Conservation (phyloP, 2,113 vertebrate genomes). For the Columba janthina region DNA sequence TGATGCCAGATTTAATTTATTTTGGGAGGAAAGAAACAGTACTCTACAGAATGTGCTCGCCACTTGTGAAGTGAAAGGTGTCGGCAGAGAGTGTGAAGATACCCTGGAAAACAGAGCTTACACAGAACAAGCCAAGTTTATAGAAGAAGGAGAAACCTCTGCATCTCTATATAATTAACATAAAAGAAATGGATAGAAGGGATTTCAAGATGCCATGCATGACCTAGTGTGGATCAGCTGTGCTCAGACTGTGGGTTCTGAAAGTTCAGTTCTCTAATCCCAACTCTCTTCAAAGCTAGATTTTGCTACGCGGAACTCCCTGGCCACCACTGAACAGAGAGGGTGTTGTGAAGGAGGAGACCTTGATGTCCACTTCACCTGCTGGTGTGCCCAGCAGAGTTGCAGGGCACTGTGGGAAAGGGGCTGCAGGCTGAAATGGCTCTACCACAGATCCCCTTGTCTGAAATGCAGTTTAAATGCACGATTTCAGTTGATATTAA, state of each 20-base stretch:
- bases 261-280: neutral
- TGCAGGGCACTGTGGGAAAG: neutral
- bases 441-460: neutral
- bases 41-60: neutral
- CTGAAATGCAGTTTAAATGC: neutral
- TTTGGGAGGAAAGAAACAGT: neutral
- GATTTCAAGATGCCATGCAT: neutral
- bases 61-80: neutral
- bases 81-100: neutral
- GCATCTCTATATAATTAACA: neutral
- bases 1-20: neutral
- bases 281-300: neutral
- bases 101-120: neutral
- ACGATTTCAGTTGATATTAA: neutral
- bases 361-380: rapidly evolving
- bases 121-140: neutral
- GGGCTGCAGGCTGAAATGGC: neutral
- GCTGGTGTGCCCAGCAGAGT: neutral
- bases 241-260: neutral
- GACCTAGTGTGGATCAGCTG: neutral
- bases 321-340: rapidly evolving
- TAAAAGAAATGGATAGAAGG: neutral
- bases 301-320: neutral
- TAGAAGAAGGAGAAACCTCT: neutral
- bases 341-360: neutral